These are phyloP conservation scores for Notiomystis cincta DNA, from an alignment of 2,113 vertebrate genomes.

Conservation along the genomic window DNA sequence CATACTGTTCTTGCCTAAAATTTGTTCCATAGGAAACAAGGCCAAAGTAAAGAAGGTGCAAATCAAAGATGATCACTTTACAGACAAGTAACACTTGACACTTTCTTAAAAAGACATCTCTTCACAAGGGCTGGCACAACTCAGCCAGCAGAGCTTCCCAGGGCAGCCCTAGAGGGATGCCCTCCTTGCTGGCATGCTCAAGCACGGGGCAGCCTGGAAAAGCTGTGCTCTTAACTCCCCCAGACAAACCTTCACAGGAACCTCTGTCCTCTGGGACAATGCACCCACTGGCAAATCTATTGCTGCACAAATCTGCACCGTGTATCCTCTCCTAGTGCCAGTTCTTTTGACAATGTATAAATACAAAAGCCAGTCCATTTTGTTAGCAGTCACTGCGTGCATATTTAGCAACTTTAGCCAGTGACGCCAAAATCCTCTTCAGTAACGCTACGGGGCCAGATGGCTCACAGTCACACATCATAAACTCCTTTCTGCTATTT, in stretches of 20 bases:
- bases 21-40: neutral
- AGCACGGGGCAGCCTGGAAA: neutral
- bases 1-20: neutral
- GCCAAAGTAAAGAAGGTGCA: neutral
- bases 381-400: neutral
- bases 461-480: neutral
- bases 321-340: neutral
- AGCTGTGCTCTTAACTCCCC: rapidly evolving
- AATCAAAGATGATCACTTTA: neutral
- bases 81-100: neutral
- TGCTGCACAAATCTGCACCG: neutral
- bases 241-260: neutral
- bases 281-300: neutral
- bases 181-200: rapidly evolving
- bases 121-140: neutral
- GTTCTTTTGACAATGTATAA: neutral
- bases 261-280: neutral
- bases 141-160: neutral
- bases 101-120: neutral
- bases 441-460: neutral
- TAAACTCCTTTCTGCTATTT: conserved; percentile 47
- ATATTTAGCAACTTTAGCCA: neutral
- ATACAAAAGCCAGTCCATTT: neutral
- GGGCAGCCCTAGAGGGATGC: neutral
- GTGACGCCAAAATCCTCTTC: neutral